phyloP scores from a whole-genome alignment of 2,113 vertebrate genomes.

The Trachemys scripta region DNA sequence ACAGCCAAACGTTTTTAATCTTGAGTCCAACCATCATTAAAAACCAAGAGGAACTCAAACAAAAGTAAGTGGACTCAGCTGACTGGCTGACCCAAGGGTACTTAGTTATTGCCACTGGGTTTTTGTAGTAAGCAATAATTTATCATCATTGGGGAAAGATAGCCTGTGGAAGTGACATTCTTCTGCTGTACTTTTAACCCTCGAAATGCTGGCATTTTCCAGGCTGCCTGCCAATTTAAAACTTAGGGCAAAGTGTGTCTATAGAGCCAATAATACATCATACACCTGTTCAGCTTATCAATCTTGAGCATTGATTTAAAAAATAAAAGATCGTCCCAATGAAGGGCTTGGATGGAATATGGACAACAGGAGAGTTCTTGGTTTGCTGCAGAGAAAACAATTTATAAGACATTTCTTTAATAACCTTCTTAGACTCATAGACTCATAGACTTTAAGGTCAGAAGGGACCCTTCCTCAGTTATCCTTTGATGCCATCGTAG shows the following conservation, averaged over 20 bases:
- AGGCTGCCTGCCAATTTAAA: not conserved
- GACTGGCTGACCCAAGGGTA: not conserved
- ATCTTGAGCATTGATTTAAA: not conserved
- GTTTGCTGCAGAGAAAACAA: not conserved
- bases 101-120: conserved; percentile 25
- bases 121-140: conserved; percentile 37
- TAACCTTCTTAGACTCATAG: too few species aligned
- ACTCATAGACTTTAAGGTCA: too few species aligned
- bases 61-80: not conserved
- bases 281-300: not conserved
- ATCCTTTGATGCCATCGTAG: fast-evolving
- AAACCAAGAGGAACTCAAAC: not conserved
- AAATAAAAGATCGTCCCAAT: not conserved
- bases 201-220: conserved; percentile 38
- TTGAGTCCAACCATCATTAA: not conserved
- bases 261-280: conserved; percentile 9
- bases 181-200: conserved; percentile 66
- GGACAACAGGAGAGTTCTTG: fast-evolving
- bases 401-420: fast-evolving
- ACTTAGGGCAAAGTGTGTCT: not conserved
- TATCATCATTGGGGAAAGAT: conserved; percentile 29
- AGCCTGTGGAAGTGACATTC: conserved; percentile 52
- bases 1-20: not conserved
- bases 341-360: fast-evolving
- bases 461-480: not conserved